Conservation (phyloP, 1,140 invertebrate species). For the Drosophila athabasca region DNA sequence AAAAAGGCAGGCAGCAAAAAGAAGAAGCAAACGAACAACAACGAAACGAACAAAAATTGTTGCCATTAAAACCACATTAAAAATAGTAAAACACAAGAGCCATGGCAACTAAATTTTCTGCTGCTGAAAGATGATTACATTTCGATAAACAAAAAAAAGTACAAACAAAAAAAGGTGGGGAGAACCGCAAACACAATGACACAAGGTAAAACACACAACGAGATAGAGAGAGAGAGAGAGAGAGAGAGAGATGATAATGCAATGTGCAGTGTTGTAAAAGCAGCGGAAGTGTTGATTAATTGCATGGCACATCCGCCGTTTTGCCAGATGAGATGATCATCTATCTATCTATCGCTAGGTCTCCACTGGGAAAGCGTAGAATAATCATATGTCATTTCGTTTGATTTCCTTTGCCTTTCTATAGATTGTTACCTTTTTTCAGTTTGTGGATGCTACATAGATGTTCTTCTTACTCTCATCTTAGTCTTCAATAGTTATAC, state of each 20-base stretch:
- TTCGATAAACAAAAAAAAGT: constrained; percentile 40
- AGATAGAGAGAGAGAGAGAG: not conserved
- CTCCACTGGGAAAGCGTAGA: no score
- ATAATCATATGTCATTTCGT: no score
- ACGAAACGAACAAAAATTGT: constrained; percentile 35
- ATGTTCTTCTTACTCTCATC: no score
- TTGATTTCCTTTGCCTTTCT: no score
- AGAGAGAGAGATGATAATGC: constrained; percentile 29
- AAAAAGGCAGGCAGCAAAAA: constrained; percentile 19
- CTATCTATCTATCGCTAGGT: not conserved
- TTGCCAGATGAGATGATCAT: constrained; percentile 31
- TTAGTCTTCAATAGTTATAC: not conserved
- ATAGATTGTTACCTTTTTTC: no score
- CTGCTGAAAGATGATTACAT: constrained; percentile 48
- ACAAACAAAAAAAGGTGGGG: not conserved
- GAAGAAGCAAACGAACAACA: constrained; percentile 10
- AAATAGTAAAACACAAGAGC: constrained; percentile 61
- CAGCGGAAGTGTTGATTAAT: constrained; percentile 55
- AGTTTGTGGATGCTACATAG: no score
- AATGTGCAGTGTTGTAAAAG: constrained; percentile 55
- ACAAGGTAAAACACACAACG: constrained; percentile 25
- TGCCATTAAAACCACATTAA: constrained; percentile 74
- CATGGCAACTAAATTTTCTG: constrained; percentile 57
- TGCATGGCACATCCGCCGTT: constrained; percentile 44
- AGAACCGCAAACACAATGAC: constrained; percentile 30